phyloP scores from a whole-genome alignment of 2,888 invertebrate genomes.

The Drosophila formosana region DNA sequence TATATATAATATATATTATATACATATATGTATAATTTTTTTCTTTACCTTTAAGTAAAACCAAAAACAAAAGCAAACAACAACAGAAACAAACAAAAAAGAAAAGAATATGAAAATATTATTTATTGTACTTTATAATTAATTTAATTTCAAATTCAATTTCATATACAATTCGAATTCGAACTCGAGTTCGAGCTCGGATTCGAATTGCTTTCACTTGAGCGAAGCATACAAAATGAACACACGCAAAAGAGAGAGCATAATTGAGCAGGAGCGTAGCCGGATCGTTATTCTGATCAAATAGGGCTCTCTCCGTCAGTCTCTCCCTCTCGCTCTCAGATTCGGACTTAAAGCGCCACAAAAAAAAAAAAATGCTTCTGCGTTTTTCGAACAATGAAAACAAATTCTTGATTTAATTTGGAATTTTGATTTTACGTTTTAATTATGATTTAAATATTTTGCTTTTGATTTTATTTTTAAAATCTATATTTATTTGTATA shows the following conservation, averaged over 20 bases:
- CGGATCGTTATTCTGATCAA: not conserved
- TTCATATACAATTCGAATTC: conserved; percentile 37
- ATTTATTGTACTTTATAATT: conserved; percentile 78
- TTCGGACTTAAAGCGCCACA: conserved; percentile 9
- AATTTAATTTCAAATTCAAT: conserved; percentile 58
- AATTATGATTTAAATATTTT: conserved; percentile 18
- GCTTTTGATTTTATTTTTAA: conserved; percentile 32
- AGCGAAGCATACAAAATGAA: conserved; percentile 48
- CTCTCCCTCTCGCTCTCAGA: conserved; percentile 6
- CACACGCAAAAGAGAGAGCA: conserved; percentile 42
- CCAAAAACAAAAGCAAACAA: conserved; percentile 45
- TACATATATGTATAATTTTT: conserved; percentile 52
- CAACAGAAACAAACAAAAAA: conserved; percentile 43
- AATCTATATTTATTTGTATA: conserved; percentile 13
- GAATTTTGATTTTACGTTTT: conserved; percentile 23
- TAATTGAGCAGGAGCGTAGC: conserved; percentile 1
- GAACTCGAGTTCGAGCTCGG: conserved; percentile 10
- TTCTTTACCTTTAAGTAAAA: conserved; percentile 53
- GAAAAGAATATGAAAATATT: conserved; percentile 54
- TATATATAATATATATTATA: conserved; percentile 42
- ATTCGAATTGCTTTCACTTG: conserved; percentile 41
- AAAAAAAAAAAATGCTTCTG: conserved; percentile 6
- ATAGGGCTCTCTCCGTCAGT: not conserved
- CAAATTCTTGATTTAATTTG: conserved; percentile 20
- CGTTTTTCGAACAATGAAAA: conserved; percentile 20